These are phyloP conservation scores for Euwallacea similis DNA, from an alignment of 1,140 invertebrate genomes.

Conservation along the genomic window DNA sequence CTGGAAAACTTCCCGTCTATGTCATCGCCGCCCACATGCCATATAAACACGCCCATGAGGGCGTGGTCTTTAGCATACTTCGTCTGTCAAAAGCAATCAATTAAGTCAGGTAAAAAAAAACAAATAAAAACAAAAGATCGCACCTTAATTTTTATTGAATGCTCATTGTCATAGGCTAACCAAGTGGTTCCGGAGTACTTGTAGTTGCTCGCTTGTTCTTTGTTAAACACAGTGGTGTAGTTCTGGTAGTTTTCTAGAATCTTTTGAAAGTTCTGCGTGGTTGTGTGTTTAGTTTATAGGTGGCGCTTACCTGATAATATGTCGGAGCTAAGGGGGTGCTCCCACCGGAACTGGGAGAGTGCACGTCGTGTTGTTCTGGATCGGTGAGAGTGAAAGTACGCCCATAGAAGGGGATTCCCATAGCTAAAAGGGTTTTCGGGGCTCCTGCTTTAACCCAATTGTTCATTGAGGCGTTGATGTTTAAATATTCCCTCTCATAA, in stretches of 20 bases:
- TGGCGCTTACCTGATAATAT: slow-evolving; percentile 26
- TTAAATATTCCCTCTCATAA: slow-evolving; percentile 49
- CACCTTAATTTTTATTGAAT: slow-evolving; percentile 34
- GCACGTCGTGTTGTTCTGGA: slow-evolving; percentile 51
- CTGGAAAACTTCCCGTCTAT: slow-evolving; percentile 23
- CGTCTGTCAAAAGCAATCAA: background rate
- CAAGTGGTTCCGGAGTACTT: slow-evolving; percentile 35
- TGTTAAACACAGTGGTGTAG: slow-evolving; percentile 52
- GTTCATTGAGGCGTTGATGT: slow-evolving; percentile 40
- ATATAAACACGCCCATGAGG: slow-evolving; percentile 31
- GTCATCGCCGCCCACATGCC: slow-evolving; percentile 36
- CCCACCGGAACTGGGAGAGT: slow-evolving; percentile 54
- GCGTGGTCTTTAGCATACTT: slow-evolving; percentile 4
- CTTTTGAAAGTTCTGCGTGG: slow-evolving; percentile 6
- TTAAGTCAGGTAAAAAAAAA: background rate
- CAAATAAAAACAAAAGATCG: slow-evolving; percentile 6
- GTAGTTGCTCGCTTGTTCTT: slow-evolving; percentile 36
- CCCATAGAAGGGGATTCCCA: slow-evolving; percentile 68
- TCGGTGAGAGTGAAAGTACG: slow-evolving; percentile 61
- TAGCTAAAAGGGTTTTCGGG: slow-evolving; percentile 61
- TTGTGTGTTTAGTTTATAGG: background rate
- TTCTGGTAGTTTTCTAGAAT: slow-evolving; percentile 36
- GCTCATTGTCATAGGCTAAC: slow-evolving; percentile 37
- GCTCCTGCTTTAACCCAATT: slow-evolving; percentile 50
- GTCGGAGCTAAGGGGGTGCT: slow-evolving; percentile 44